Conservation (phyloP, 2,888 invertebrate genomes). For the Tinea pellionella region DNA sequence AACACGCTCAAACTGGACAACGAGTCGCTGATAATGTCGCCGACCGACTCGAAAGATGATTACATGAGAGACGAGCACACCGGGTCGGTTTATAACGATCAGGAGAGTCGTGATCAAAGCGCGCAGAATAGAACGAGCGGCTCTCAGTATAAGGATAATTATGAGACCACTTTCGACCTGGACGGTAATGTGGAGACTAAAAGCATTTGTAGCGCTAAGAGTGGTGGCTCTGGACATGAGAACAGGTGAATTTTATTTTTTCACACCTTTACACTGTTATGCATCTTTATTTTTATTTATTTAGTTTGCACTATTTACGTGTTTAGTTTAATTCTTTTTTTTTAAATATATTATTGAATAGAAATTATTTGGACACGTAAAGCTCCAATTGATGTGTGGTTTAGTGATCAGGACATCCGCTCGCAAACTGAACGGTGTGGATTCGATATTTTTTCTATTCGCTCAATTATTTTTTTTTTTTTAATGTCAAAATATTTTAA, state of each 20-base stretch:
- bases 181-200: slow-evolving; percentile 94
- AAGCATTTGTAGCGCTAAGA: slow-evolving; percentile 85
- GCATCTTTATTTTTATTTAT: not conserved
- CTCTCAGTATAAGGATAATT: slow-evolving; percentile 75
- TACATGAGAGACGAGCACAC: slow-evolving; percentile 45
- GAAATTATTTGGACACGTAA: no score
- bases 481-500: no score
- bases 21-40: slow-evolving; percentile 56
- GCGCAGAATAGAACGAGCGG: slow-evolving; percentile 37
- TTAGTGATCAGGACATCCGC: no score
- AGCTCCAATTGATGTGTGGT: no score
- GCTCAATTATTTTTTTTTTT: no score
- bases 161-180: slow-evolving; percentile 88
- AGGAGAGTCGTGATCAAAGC: slow-evolving; percentile 30
- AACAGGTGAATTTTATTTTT: slow-evolving; percentile 71
- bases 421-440: no score
- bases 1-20: slow-evolving; percentile 61
- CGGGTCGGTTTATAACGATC: slow-evolving; percentile 45
- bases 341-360: no score
- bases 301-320: not conserved
- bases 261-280: not conserved
- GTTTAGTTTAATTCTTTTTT: no score
- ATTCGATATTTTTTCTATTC: no score
- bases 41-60: slow-evolving; percentile 53
- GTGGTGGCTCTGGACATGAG: slow-evolving; percentile 82